Conservation (phyloP, 64 coral and sea anemone genomes). For the Astreopora myriophthalma region DNA sequence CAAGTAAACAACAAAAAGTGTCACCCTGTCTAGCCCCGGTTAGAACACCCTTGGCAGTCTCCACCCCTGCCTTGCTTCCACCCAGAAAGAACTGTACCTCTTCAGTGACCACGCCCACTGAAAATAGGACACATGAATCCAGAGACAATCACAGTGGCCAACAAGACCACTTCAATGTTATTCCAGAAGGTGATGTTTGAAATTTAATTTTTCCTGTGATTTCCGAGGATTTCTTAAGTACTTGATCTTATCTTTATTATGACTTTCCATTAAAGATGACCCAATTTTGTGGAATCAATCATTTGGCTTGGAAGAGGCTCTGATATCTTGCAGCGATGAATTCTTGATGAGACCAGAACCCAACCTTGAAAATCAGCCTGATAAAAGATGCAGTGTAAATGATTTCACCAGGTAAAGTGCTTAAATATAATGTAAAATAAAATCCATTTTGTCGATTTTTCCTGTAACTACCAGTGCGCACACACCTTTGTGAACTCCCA, state of each 20-base stretch:
- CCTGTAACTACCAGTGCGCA: too few species aligned
- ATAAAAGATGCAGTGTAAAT: not conserved
- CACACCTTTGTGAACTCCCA: too few species aligned
- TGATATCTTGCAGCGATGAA: constrained; percentile 85
- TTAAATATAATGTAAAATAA: too few species aligned
- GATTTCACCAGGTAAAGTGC: not conserved
- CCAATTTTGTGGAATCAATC: constrained; percentile 95
- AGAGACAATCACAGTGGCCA: not conserved
- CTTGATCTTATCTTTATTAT: not conserved
- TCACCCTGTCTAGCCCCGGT: not conserved
- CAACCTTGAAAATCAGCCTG: not conserved
- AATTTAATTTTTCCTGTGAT: not conserved
- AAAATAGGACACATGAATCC: not conserved
- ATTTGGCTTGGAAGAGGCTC: constrained; percentile 86
- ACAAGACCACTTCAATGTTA: not conserved
- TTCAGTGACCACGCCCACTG: not conserved
- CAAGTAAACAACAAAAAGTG: not conserved
- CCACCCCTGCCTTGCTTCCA: constrained; percentile 30
- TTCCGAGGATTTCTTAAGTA: not conserved
- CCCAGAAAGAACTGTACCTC: not conserved
- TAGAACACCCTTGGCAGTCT: not conserved
- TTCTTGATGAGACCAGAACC: constrained; percentile 39
- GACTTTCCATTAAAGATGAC: constrained; percentile 75
- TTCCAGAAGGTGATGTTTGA: constrained; percentile 58
- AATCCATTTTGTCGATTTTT: too few species aligned